These are phyloP conservation scores for Leptonema lineaticorne DNA, from an alignment of 1,140 invertebrate genomes.

Conservation along the genomic window DNA sequence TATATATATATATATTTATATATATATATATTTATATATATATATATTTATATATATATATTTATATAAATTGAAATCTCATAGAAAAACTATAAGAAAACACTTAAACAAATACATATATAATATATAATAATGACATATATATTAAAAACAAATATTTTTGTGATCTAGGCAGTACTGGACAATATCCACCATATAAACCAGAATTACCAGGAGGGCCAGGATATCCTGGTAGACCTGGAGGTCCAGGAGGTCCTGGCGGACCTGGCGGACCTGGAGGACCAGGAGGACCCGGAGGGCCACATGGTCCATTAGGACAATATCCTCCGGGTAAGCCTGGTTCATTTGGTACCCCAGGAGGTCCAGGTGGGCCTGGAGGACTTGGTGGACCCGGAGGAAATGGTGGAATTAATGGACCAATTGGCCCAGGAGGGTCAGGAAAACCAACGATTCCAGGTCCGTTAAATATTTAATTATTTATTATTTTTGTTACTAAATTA, in stretches of 20 bases:
- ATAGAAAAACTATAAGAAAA: no score
- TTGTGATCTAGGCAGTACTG: background rate
- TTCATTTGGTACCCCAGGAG: slow-evolving; percentile 1
- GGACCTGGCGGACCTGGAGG: slow-evolving; percentile 17
- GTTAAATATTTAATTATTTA: no score
- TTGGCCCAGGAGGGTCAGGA: background rate
- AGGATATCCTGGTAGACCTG: background rate
- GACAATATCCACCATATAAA: slow-evolving; percentile 10
- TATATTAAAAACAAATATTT: background rate
- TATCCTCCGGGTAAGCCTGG: background rate
- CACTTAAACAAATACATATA: no score
- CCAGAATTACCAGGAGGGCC: slow-evolving; percentile 12
- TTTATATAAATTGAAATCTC: background rate
- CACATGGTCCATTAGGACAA: slow-evolving; percentile 25
- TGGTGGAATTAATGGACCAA: background rate
- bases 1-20: background rate
- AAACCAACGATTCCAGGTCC: background rate
- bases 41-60: background rate
- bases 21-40: background rate
- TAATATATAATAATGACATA: no score
- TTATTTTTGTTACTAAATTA: no score
- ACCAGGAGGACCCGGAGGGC: slow-evolving; percentile 31
- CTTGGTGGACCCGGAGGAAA: background rate
- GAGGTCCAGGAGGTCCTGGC: slow-evolving; percentile 12
- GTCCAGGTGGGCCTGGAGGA: slow-evolving; percentile 27